These are phyloP conservation scores for Drosophila rufa DNA, from an alignment of 1,140 invertebrate species.

Conservation along the genomic window DNA sequence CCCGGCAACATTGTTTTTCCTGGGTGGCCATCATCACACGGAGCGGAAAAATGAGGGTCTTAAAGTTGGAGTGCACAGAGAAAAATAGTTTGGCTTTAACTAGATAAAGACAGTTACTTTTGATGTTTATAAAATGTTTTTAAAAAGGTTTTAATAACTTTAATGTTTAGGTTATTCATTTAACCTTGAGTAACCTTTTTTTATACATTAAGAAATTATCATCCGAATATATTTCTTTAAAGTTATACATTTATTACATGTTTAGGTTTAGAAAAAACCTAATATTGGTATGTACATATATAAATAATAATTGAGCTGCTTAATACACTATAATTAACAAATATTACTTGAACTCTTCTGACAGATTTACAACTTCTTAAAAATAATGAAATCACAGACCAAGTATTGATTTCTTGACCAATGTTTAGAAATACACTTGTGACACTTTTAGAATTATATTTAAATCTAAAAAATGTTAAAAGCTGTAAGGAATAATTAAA, in stretches of 20 bases:
- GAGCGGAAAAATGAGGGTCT: slow-evolving; percentile 3
- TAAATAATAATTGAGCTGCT: no score
- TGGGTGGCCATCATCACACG: slow-evolving; percentile 42
- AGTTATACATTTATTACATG: neutral
- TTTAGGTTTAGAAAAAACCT: no score
- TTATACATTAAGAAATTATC: neutral
- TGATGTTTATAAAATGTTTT: neutral
- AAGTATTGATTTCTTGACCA: no score
- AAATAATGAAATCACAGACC: no score
- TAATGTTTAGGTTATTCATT: neutral
- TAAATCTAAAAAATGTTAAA: no score
- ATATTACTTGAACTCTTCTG: no score
- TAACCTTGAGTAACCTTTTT: neutral
- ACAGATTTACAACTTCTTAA: no score
- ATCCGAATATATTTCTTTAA: neutral
- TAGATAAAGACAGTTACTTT: neutral
- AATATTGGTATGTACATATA: no score
- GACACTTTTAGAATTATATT: no score
- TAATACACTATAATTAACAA: no score
- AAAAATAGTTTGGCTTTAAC: neutral
- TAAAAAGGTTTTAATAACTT: neutral
- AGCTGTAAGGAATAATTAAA: no score
- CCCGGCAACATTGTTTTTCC: slow-evolving; percentile 55
- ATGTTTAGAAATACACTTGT: no score
- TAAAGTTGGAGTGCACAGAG: slow-evolving; percentile 3